Evolutionary conservation across 1,140 invertebrate genomes (phyloP), one percentile per base, ranked within the genome.

Genomic region (Cardiocondyla obscurior): DNA sequence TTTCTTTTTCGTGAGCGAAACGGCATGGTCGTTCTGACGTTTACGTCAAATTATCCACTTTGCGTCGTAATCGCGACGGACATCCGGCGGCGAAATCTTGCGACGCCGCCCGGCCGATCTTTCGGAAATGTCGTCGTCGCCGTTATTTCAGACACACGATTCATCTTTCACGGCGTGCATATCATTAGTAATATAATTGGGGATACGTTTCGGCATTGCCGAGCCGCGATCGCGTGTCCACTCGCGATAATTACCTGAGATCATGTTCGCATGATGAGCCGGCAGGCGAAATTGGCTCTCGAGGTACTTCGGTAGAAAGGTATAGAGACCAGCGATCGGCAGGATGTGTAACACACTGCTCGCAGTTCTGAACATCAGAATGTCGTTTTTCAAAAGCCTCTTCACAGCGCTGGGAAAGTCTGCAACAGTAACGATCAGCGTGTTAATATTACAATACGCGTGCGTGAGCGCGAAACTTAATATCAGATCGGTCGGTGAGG

Each of bases 261-360:
- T 97, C 95, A 98, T 96, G 91, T 98, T 98, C 46, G 98, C 98
- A 90, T 97, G 96, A 92, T 97, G 96, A 58, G 98, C 97, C 16
- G 98, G 96, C 88, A 98, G 94, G 82, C 97, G 95, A 94, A 99
- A 99, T 95, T 98, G 98, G 60, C 96, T 97, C 94, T 99, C 98
- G 84, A 99, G 94, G 93, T 98, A 99, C 93, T 99, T 99, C 62
- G 98, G 98, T 88, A 99, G 94, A 94, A 99, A 99, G 53, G 98
- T 98, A 93, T 98, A 98, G 8, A 98, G 95, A 4, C 98, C 98
- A 74, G 97, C 97, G 85, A 98, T 98, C 51, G 98, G 98, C 89
- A 99, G 95, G 87, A 99, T 96, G 90, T 98, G 97, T 8, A 99
- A 95, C 19, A 99, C 98, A 73, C 96, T 98, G 85, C 97, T 97